These are phyloP conservation scores for Rallus crepitans DNA, from an alignment of 2,797 vertebrate genomes.

Conservation along the genomic window DNA sequence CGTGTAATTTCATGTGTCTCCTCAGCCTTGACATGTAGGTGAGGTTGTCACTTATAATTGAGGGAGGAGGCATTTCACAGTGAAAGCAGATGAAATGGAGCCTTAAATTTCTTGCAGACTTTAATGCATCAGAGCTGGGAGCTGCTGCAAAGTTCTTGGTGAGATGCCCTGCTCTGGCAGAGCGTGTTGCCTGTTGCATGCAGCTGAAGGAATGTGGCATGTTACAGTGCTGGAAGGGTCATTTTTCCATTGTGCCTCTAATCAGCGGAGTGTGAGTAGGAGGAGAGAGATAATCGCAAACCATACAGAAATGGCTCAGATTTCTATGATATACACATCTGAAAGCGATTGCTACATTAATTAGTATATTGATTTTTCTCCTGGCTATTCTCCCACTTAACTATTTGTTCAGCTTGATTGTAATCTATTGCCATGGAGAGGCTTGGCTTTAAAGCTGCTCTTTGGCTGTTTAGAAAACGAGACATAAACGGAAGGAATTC, in stretches of 20 bases:
- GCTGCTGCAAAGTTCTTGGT: fast-evolving
- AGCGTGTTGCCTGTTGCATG: fast-evolving
- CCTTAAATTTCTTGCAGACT: constrained; percentile 22
- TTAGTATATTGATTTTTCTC: constrained; percentile 21
- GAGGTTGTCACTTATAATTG: background rate
- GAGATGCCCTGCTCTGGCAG: background rate
- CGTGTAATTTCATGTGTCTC: background rate
- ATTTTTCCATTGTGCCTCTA: background rate
- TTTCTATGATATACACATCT: background rate
- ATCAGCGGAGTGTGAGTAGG: background rate
- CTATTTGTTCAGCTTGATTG: constrained; percentile 19
- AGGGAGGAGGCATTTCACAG: constrained; percentile 1
- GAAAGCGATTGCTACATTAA: background rate
- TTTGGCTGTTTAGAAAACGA: constrained; percentile 1
- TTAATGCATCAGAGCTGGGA: background rate
- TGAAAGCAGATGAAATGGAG: constrained; percentile 11
- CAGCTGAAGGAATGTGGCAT: fast-evolving
- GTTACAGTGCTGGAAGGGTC: background rate
- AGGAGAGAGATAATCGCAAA: background rate
- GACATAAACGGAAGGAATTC: background rate
- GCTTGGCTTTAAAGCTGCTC: background rate
- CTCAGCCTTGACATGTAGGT: constrained; percentile 10
- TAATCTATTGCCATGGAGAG: background rate
- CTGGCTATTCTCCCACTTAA: background rate
- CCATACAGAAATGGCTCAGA: background rate